These are phyloP conservation scores for Aeoliscus strigatus DNA, from an alignment of 2,797 vertebrate genomes.

Conservation along the genomic window DNA sequence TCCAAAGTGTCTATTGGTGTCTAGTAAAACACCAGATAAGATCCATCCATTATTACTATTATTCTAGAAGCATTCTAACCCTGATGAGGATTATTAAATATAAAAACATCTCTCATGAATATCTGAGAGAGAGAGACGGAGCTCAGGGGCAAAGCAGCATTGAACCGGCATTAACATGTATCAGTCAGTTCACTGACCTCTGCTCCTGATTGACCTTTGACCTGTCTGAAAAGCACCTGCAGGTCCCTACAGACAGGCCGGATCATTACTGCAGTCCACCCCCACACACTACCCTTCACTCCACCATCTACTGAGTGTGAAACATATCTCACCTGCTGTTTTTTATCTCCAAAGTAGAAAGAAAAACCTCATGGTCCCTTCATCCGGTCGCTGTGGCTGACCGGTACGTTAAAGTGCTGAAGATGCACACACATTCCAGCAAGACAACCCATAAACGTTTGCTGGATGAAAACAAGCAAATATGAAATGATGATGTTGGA, in stretches of 20 bases:
- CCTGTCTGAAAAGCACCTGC: conserved; percentile 18
- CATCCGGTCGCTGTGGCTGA: conserved; percentile 29
- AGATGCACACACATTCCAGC: conserved; percentile 22
- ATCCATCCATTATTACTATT: too few species aligned
- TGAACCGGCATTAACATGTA: background rate
- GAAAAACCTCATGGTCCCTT: conserved; percentile 21
- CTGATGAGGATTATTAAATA: too few species aligned
- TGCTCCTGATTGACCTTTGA: conserved; percentile 22
- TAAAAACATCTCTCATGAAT: conserved; percentile 12
- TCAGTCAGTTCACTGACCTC: conserved; percentile 14
- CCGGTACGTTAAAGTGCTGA: conserved; percentile 42
- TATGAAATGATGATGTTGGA: conserved; percentile 24
- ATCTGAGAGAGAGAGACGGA: background rate
- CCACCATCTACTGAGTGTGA: background rate
- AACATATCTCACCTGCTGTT: too few species aligned
- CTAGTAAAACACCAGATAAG: too few species aligned
- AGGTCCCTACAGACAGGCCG: conserved; percentile 16
- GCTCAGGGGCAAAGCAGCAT: background rate
- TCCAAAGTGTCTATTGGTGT: too few species aligned
- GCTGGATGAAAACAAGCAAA: conserved; percentile 27
- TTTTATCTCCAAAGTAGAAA: too few species aligned
- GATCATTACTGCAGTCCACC: conserved; percentile 23
- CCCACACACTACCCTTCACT: conserved; percentile 8
- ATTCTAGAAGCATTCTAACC: too few species aligned
- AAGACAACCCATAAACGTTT: conserved; percentile 25